A percentile compares a stretch with the other conserved stretches of the same genome.
Evolutionary conservation across 2,888 invertebrate species (phyloP).

Genomic region (Venustoraphidia nigricollis): DNA sequence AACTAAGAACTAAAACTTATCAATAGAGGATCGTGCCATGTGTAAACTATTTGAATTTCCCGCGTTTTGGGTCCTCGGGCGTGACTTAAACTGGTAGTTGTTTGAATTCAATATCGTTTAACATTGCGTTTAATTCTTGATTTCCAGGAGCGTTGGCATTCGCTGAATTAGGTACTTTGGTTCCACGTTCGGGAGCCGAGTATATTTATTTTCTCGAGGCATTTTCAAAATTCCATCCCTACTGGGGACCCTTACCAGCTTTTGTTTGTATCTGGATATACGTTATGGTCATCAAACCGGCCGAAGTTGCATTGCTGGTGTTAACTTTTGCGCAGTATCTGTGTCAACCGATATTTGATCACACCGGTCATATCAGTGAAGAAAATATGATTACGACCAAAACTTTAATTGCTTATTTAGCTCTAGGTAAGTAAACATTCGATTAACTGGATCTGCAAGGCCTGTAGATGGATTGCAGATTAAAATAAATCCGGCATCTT

Average conservation of each 20-base stretch:
- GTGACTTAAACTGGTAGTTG: background rate
- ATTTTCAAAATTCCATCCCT: slow-evolving; percentile 47
- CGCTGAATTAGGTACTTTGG: slow-evolving; percentile 65
- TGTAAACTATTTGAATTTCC: too few species aligned
- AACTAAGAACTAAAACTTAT: slow-evolving; percentile 6
- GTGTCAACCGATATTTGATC: slow-evolving; percentile 42
- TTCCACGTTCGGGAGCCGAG: slow-evolving; percentile 67
- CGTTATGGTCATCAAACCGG: slow-evolving; percentile 56
- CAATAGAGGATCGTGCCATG: slow-evolving; percentile 3
- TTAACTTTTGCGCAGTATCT: slow-evolving; percentile 64
- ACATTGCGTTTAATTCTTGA: background rate
- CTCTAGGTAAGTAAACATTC: slow-evolving; percentile 31
- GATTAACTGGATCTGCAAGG: too few species aligned
- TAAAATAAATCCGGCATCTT: too few species aligned
- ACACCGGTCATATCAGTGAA: slow-evolving; percentile 14
- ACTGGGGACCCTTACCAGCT: slow-evolving; percentile 56
- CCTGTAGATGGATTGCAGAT: too few species aligned
- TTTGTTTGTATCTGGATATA: slow-evolving; percentile 67
- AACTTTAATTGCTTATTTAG: slow-evolving; percentile 39
- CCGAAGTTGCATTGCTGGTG: slow-evolving; percentile 61
- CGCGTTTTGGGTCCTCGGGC: too few species aligned
- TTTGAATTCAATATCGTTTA: too few species aligned
- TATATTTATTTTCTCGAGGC: slow-evolving; percentile 66
- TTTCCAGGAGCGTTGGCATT: slow-evolving; percentile 58
- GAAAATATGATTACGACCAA: slow-evolving; percentile 31